These are phyloP conservation scores for Esox masquinongy DNA, from an alignment of 2,797 vertebrate genomes.

Conservation along the genomic window DNA sequence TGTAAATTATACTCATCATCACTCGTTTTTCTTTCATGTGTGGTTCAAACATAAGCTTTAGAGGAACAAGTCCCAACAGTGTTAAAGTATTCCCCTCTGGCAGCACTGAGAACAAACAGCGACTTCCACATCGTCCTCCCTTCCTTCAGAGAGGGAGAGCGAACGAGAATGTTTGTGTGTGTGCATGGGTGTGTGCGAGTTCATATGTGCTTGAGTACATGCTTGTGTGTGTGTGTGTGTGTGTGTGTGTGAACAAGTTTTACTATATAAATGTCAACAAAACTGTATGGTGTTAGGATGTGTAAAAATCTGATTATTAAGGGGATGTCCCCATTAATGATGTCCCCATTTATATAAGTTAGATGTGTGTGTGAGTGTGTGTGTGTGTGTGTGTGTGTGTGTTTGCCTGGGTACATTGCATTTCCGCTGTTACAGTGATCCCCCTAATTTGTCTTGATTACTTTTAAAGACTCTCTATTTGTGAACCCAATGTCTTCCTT, in stretches of 20 bases:
- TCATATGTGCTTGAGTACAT: too few relatives aligned
- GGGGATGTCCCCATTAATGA: too few relatives aligned
- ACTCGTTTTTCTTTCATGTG: slow-evolving; percentile 49
- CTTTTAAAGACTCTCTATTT: too few relatives aligned
- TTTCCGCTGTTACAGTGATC: too few relatives aligned
- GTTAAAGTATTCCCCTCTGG: slow-evolving; percentile 67
- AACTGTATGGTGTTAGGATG: too few relatives aligned
- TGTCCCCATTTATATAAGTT: background rate
- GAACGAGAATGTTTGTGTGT: too few relatives aligned
- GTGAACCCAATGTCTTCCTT: too few relatives aligned
- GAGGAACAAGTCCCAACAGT: slow-evolving; percentile 68
- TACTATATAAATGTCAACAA: too few relatives aligned
- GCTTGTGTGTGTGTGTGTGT: slow-evolving; percentile 17
- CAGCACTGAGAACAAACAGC: slow-evolving; percentile 47
- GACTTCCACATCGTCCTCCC: slow-evolving; percentile 33
- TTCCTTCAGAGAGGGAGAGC: slow-evolving; percentile 1
- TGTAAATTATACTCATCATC: slow-evolving; percentile 60
- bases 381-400: slow-evolving; percentile 11
- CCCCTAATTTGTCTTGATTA: too few relatives aligned
- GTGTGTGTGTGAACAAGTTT: background rate
- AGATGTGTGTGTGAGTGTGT: background rate
- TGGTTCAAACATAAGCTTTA: slow-evolving; percentile 69
- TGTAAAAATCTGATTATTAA: too few relatives aligned
- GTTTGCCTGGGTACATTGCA: too few relatives aligned
- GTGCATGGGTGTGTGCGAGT: slow-evolving; percentile 4